Base-by-base conservation (phyloP, 1,140 invertebrate genomes). In the Octopus bimaculoides region DNA sequence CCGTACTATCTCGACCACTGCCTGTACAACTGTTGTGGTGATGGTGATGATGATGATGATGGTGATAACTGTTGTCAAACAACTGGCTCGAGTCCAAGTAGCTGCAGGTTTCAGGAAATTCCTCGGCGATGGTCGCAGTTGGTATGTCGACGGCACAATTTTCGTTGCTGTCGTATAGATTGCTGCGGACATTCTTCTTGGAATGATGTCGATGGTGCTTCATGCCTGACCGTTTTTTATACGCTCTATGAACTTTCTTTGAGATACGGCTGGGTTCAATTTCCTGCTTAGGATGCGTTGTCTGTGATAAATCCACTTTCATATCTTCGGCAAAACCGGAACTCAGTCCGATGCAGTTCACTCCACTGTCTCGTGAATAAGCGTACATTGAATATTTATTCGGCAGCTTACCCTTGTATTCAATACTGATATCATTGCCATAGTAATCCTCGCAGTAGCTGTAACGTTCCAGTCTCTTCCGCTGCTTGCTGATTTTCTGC, bases 341-440 rank as follows among this genome's bases (percentile, higher is more conserved):
- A 54, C 17, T 80, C 20, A 87, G 75, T n/a, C 87, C 87, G 0
- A 88, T 78, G 82, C 87, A 87, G 80, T 88, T 88, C 0, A 88
- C 87, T 5, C 87, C 87, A 84, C 87, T 88, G 69, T 87, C 86
- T 12, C 85, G 79, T 20, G 87, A 88, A 56, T 82, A 82, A 14
- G 82, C 85, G 52, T 82, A 76, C 26, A 81, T 76, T 14, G 86
- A 85, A 75, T 87, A 83, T 84, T 88, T 88, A 56, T 84, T 85
- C 0, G 85, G 85, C 71, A 88, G 78, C 73, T 85, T 83, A n/a
- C 87, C 86, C 41, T 85, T 84, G 75, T 88, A 87, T 78, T 88
- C 87, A 69, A 79, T 83, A 77, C 85, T 86, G 14, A 87, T 88
- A 73, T 88, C 87, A 80, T 84, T 85, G 5, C 84, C 84, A 17